phyloP scores from a whole-genome alignment of 2,113 vertebrate genomes.

The Nesoenas mayeri region DNA sequence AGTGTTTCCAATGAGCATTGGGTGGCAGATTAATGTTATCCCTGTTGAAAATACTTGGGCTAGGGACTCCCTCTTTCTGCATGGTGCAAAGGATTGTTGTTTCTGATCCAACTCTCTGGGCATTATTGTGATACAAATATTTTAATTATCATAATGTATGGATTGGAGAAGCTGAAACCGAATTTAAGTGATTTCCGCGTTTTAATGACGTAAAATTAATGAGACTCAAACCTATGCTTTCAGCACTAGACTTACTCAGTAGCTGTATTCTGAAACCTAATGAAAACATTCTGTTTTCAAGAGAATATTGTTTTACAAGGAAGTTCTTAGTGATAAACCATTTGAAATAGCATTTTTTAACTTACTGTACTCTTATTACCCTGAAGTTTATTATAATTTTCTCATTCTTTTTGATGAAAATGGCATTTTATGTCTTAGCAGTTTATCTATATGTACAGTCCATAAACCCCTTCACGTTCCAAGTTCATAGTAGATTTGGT shows the following conservation, averaged over 20 bases:
- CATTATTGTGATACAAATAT: neutral
- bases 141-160: neutral
- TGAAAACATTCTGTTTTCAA: neutral
- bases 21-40: neutral
- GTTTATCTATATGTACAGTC: slow-evolving; percentile 27
- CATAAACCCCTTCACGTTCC: slow-evolving; percentile 28
- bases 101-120: neutral
- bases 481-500: slow-evolving; percentile 31
- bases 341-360: neutral
- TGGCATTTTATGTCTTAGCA: slow-evolving; percentile 14
- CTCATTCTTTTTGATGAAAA: slow-evolving; percentile 26
- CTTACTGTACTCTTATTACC: neutral
- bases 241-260: neutral
- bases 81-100: neutral
- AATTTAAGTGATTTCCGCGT: neutral
- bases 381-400: neutral
- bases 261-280: neutral
- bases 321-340: neutral
- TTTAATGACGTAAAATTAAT: neutral
- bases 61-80: neutral
- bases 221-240: neutral
- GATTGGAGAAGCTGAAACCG: neutral
- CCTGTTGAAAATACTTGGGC: neutral
- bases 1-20: neutral
- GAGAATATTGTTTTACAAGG: neutral